These are phyloP conservation scores for Crotalus helleri DNA, from an alignment of 2,113 vertebrate genomes.

Conservation along the genomic window DNA sequence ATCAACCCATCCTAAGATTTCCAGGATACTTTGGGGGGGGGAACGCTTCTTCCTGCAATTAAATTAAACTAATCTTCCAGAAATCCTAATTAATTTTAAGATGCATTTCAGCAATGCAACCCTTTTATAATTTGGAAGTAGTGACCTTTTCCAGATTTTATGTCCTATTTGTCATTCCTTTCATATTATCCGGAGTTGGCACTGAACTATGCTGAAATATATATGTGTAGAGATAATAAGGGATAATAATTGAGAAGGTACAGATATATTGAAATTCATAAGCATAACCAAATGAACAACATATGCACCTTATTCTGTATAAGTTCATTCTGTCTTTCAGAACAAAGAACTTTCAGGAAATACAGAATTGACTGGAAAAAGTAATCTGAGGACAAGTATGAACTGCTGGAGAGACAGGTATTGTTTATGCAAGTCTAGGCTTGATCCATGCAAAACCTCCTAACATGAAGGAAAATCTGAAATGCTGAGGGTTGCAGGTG, in stretches of 20 bases:
- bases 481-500: neutral
- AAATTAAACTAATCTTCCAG: slow-evolving; percentile 53
- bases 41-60: slow-evolving; percentile 44
- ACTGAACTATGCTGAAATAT: neutral
- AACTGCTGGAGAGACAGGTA: neutral
- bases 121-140: slow-evolving; percentile 5
- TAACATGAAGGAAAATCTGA: neutral
- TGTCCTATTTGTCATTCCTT: neutral
- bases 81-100: slow-evolving; percentile 41
- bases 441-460: neutral
- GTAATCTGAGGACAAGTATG: neutral
- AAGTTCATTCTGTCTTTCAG: neutral
- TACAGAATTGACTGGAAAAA: neutral
- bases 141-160: neutral
- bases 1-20: neutral
- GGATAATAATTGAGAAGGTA: neutral
- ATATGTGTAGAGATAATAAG: neutral
- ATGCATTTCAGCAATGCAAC: neutral
- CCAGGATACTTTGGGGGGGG: slow-evolving; percentile 38
- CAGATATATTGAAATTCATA: neutral
- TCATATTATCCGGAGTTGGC: neutral
- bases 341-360: neutral
- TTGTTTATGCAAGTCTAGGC: neutral
- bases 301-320: neutral
- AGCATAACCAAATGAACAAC: neutral